A percentile compares a stretch with the other conserved stretches of the same genome.
Conservation (phyloP, 2,888 invertebrate species). For the Callinectes sapidus region DNA sequence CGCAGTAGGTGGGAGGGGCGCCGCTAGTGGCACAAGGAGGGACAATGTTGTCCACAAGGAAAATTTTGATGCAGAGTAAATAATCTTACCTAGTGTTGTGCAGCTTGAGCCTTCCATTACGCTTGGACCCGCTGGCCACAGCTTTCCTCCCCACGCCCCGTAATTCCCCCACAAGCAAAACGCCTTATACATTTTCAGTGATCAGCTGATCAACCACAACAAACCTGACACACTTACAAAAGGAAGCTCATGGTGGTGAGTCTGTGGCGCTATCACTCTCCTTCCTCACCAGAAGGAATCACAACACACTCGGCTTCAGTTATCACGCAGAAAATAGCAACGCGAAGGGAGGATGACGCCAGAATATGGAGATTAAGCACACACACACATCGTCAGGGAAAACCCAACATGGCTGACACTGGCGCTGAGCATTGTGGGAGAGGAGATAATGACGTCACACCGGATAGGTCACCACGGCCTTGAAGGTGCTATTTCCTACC, state of each 20-base stretch:
- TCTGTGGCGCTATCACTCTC: neutral
- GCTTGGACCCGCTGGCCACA: neutral
- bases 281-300: neutral
- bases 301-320: neutral
- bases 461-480: conserved; percentile 26
- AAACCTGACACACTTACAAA: conserved; percentile 55
- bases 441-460: neutral
- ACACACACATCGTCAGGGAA: conserved; percentile 20
- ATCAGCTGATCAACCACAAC: conserved; percentile 64
- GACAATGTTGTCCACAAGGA: too few relatives aligned
- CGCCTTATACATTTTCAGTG: neutral
- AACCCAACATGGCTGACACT: conserved; percentile 19
- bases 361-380: neutral
- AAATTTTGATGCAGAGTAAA: too few relatives aligned
- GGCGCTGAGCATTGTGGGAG: conserved; percentile 13
- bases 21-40: too few relatives aligned
- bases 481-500: neutral
- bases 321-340: neutral
- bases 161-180: neutral
- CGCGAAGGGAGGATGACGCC: neutral
- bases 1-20: too few relatives aligned
- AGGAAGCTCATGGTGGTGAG: conserved; percentile 57
- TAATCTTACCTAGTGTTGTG: too few relatives aligned
- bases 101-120: neutral
- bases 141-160: neutral